These are phyloP conservation scores for Eueides isabella DNA, from an alignment of 1,140 invertebrate genomes.

Conservation along the genomic window DNA sequence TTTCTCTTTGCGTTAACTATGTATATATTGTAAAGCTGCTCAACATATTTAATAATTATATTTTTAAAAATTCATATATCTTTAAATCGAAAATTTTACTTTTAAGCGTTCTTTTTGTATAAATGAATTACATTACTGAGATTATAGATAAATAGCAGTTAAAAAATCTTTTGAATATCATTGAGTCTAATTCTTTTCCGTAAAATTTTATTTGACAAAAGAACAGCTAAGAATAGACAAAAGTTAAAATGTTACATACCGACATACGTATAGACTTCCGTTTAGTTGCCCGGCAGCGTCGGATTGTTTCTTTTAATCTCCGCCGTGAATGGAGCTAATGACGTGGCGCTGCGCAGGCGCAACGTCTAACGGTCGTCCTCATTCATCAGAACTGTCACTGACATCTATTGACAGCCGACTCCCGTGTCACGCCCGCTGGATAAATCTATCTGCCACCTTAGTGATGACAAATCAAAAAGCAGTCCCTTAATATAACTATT, in stretches of 20 bases:
- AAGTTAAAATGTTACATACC: constrained; percentile 54
- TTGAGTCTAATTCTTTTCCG: background rate
- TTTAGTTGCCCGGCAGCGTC: constrained; percentile 55
- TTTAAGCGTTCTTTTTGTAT: too few species aligned
- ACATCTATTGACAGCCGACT: constrained; percentile 78
- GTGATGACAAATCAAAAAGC: constrained; percentile 25
- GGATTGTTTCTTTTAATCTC: constrained; percentile 76
- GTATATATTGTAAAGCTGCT: too few species aligned
- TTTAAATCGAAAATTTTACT: too few species aligned
- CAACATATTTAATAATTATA: too few species aligned
- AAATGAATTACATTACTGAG: too few species aligned
- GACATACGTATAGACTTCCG: constrained; percentile 68
- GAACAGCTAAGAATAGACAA: constrained; percentile 38
- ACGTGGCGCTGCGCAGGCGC: constrained; percentile 56
- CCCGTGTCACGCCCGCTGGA: constrained; percentile 62
- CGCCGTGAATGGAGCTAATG: constrained; percentile 72
- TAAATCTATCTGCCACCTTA: constrained; percentile 28
- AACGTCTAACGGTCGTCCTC: constrained; percentile 69
- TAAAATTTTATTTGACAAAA: constrained; percentile 24
- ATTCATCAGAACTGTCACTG: constrained; percentile 79
- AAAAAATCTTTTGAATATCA: background rate
- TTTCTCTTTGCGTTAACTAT: background rate
- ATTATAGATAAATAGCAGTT: too few species aligned
- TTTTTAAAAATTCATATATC: too few species aligned
- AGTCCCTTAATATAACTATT: background rate